phyloP scores from a whole-genome alignment of 2,888 invertebrate genomes.

The Oeneis ivallda region DNA sequence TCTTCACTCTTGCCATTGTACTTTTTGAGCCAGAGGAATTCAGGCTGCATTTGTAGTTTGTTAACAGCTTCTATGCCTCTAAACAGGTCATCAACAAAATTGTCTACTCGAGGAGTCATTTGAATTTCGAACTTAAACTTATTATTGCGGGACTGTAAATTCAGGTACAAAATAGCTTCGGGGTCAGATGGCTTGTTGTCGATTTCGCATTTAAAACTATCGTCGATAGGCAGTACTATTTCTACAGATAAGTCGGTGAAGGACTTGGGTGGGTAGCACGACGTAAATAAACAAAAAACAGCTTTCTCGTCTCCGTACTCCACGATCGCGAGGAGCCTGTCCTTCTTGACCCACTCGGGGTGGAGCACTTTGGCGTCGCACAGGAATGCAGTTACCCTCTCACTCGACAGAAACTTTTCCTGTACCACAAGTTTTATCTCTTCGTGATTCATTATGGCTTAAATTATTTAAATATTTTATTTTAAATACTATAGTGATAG shows the following conservation, averaged over 20 bases:
- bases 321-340: conserved; percentile 72
- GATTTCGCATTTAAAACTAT: conserved; percentile 89
- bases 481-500: conserved; percentile 30
- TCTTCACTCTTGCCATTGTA: conserved; percentile 75
- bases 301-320: conserved; percentile 79
- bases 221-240: conserved; percentile 90
- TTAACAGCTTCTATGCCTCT: conserved; percentile 86
- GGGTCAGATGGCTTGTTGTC: conserved; percentile 83
- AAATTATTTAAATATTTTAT: conserved; percentile 37
- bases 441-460: conserved; percentile 73
- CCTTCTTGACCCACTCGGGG: conserved; percentile 74
- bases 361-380: conserved; percentile 74
- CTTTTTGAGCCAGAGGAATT: conserved; percentile 83
- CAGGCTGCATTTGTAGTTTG: conserved; percentile 67
- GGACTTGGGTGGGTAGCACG: conserved; percentile 85
- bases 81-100: conserved; percentile 88
- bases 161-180: conserved; percentile 76
- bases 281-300: conserved; percentile 75
- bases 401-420: conserved; percentile 76
- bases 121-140: conserved; percentile 78
- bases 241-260: conserved; percentile 90
- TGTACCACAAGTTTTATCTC: conserved; percentile 74
- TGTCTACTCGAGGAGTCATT: conserved; percentile 83
- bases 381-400: conserved; percentile 72
- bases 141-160: conserved; percentile 70